Evolutionary conservation across 2,797 vertebrate species (phyloP).

Genomic region (Helostoma temminkii): DNA sequence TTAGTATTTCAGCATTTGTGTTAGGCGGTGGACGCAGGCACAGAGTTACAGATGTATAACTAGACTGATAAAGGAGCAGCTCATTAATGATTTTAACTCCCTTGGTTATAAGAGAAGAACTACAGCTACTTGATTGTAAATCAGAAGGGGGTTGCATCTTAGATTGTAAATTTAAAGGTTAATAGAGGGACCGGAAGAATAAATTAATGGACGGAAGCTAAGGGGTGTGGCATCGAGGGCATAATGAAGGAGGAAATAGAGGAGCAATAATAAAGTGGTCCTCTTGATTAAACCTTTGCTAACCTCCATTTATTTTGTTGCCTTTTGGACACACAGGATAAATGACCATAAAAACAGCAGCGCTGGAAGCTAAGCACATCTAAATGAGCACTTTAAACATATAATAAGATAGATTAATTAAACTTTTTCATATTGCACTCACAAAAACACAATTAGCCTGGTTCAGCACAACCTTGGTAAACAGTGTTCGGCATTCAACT

Average conservation of each 20-base stretch:
- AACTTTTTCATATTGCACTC: conserved; percentile 11
- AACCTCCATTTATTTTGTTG: conserved; percentile 46
- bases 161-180: conserved; percentile 45
- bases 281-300: conserved; percentile 50
- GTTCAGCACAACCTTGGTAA: conserved; percentile 16
- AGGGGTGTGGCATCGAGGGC: conserved; percentile 23
- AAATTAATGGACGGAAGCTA: conserved; percentile 23
- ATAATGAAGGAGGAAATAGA: conserved; percentile 39
- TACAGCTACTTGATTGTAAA: conserved; percentile 22
- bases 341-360: conserved; percentile 33
- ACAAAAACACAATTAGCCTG: conserved; percentile 16
- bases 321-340: not conserved
- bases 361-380: conserved; percentile 13
- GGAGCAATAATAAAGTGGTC: conserved; percentile 35
- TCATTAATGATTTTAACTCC: conserved; percentile 22
- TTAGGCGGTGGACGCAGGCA: not conserved
- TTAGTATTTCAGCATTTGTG: no score
- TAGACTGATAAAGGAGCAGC: not conserved
- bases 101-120: conserved; percentile 1
- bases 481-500: not conserved
- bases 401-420: not conserved
- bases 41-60: not conserved
- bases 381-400: conserved; percentile 10
- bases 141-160: conserved; percentile 20
- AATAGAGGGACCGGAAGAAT: conserved; percentile 31